A percentile compares a stretch with the other conserved stretches of the same genome.
phyloP scores from a whole-genome alignment of 2,888 invertebrate genomes.

The Oasisia sp. region DNA sequence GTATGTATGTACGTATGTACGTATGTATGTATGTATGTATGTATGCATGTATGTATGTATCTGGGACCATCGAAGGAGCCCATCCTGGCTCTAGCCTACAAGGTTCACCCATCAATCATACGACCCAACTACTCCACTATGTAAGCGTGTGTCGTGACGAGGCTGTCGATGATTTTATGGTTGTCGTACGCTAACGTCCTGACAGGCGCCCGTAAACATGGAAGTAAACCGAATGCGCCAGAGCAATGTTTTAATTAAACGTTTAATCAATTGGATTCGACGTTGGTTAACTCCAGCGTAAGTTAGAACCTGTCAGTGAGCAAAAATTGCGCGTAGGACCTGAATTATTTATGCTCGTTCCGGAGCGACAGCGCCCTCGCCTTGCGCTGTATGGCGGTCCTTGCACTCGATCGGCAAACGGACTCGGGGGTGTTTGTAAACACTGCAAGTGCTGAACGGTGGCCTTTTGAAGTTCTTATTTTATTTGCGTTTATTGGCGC shows the following conservation, averaged over 20 bases:
- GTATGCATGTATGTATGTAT: too few relatives aligned
- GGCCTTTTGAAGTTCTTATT: background rate
- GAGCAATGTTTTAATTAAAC: background rate
- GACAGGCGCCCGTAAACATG: background rate
- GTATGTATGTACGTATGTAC: too few relatives aligned
- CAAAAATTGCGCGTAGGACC: background rate
- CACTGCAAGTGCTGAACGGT: background rate
- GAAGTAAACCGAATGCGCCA: background rate
- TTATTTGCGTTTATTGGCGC: background rate
- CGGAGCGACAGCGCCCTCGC: background rate
- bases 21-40: too few relatives aligned
- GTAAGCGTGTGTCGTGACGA: too few relatives aligned
- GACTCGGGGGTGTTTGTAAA: background rate
- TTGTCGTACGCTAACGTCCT: background rate
- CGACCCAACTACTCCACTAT: too few relatives aligned
- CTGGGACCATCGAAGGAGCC: too few relatives aligned
- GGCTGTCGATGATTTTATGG: background rate
- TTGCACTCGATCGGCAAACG: background rate
- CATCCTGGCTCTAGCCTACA: too few relatives aligned
- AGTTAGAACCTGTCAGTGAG: background rate
- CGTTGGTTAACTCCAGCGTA: background rate
- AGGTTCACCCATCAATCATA: too few relatives aligned
- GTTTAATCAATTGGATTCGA: slow-evolving; percentile 4
- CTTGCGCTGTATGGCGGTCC: background rate
- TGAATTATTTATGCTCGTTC: background rate